Base-by-base conservation (phyloP, 1,140 invertebrate species). In the Aphidius gifuensis region DNA sequence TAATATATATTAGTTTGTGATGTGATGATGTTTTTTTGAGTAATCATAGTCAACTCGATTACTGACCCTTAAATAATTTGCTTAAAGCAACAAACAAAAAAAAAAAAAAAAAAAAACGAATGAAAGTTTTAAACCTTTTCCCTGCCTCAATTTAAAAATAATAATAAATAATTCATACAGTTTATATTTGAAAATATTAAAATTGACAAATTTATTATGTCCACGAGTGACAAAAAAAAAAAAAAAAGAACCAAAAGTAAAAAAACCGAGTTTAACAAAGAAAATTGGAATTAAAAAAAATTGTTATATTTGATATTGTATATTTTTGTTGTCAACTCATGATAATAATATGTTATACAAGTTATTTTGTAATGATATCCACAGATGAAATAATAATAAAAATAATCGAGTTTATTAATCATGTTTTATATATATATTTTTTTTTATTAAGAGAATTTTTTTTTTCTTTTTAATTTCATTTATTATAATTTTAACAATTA, bases 351-450 rank as follows among this genome's bases (percentile, higher is more conserved):
- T 38, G 53, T 58, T 47, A 61, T 60, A 61, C 46, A 58, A 38
- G 21, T 66, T 63, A 62, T 66, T 66, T 66, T 66, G 60, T 62
- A 60, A 66, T 43, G 38, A 58, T 38, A 46, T 55, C 38, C 40
- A 45, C 32, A 32, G 1, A 32, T 32, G 23, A 32, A 23, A 44
- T 16, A 48, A 45, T 7, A 23, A 64, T 16, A 64, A 56, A 60
- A 64, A 64, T 60, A 60, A 54, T 50, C 53, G 51, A 64, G 51
- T 64, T 64, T 60, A 64, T 64, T 64, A 59, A 58, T 47, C 11
- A 42, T 57, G 6, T 16, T 16, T 16, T 16, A 16, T 16, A 32
- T 32, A 32, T 32, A 32, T 32, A 32, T 5, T 16, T 9, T 5
- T 9, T 7, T 58, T 58, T 45, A 47, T 47, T 47, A n/a, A 21